Percentiles rank a stretch among this genome's conserved stretches.
Conservation (phyloP, 1,140 invertebrate species). For the Drosophila rufa region DNA sequence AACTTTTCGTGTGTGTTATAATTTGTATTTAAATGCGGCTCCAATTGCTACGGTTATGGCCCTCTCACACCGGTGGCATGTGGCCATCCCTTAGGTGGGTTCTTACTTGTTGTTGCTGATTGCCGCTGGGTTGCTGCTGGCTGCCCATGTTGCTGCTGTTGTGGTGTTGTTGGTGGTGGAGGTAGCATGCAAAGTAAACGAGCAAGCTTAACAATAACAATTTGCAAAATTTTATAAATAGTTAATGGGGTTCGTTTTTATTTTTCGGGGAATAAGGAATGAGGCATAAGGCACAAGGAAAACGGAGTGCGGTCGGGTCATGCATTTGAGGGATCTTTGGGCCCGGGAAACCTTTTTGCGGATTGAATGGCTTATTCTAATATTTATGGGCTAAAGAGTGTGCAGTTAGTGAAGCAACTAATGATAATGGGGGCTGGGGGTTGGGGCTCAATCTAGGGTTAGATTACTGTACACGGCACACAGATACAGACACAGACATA, state of each 20-base stretch:
- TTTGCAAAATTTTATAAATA: constrained; percentile 81
- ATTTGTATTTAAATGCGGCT: constrained; percentile 79
- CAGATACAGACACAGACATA: constrained; percentile 18
- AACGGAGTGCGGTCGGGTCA: constrained; percentile 13
- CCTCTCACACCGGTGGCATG: background rate
- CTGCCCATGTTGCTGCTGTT: constrained; percentile 55
- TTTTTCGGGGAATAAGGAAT: constrained; percentile 13
- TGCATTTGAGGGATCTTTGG: constrained; percentile 32
- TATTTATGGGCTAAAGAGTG: constrained; percentile 48
- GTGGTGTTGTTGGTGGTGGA: constrained; percentile 49
- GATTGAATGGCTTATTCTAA: constrained; percentile 52
- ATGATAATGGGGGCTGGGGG: constrained; percentile 5
- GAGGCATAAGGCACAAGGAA: background rate
- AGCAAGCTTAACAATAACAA: constrained; percentile 80
- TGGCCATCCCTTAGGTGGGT: constrained; percentile 39
- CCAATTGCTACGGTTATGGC: constrained; percentile 33
- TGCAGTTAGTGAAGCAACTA: constrained; percentile 43
- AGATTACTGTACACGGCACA: constrained; percentile 28
- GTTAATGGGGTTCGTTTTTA: constrained; percentile 60
- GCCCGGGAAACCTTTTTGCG: constrained; percentile 40
- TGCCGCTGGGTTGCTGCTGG: constrained; percentile 50
- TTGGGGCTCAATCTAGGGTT: constrained; percentile 9
- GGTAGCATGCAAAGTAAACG: constrained; percentile 78
- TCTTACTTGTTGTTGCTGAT: constrained; percentile 50
- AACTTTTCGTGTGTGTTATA: constrained; percentile 63